These are phyloP conservation scores for Polypterus bichir DNA, from an alignment of 2,113 vertebrate genomes.

Conservation along the genomic window DNA sequence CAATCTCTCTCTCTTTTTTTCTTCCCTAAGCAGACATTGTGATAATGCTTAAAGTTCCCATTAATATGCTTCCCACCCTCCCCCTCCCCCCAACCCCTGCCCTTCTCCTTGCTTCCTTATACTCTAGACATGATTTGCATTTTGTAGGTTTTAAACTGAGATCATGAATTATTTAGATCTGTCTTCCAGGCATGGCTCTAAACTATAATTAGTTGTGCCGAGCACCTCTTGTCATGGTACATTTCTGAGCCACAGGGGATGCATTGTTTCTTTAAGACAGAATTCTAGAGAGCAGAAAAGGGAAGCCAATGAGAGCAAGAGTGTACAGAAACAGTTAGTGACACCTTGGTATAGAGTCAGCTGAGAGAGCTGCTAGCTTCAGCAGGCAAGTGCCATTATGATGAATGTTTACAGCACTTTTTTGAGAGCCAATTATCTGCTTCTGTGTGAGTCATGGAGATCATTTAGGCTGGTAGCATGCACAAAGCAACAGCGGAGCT, in stretches of 20 bases:
- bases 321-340: conserved; percentile 24
- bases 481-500: conserved; percentile 23
- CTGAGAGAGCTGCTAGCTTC: conserved; percentile 20
- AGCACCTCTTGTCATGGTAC: conserved; percentile 24
- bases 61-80: no score
- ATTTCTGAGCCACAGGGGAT: conserved; percentile 12
- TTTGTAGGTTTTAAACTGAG: conserved; percentile 24
- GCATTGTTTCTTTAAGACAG: conserved; percentile 30
- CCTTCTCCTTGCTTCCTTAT: neutral
- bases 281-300: conserved; percentile 21
- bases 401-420: conserved; percentile 45
- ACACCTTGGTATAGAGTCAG: conserved; percentile 24
- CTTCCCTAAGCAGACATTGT: no score
- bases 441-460: conserved; percentile 37
- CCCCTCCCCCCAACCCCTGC: no score
- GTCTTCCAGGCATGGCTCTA: conserved; percentile 24
- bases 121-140: conserved; percentile 24
- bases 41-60: no score
- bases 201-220: conserved; percentile 38
- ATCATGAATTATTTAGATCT: conserved; percentile 41
- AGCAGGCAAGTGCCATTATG: conserved; percentile 25
- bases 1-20: no score
- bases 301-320: conserved; percentile 26
- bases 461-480: conserved; percentile 35
- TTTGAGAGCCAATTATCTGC: conserved; percentile 40